phyloP scores from a whole-genome alignment of 2,113 vertebrate genomes.

The Zosterops borbonicus region DNA sequence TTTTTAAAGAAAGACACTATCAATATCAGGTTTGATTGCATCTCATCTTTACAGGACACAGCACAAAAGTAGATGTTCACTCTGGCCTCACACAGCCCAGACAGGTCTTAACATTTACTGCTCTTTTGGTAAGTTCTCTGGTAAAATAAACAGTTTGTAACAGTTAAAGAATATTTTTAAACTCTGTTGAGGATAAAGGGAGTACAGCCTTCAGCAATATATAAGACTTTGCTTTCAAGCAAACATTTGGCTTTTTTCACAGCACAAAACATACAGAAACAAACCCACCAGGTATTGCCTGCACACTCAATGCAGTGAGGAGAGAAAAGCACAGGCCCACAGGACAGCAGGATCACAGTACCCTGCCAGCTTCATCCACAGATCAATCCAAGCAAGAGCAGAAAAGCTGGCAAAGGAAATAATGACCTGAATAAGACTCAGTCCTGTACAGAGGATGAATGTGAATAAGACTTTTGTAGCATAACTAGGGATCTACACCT shows the following conservation, averaged over 20 bases:
- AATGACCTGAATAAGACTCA: neutral
- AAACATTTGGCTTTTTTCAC: neutral
- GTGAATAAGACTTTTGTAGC: neutral
- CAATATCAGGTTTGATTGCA: neutral
- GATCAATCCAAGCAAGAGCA: neutral
- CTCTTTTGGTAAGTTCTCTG: neutral
- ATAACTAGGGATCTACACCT: neutral
- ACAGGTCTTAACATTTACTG: neutral
- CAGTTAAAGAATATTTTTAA: neutral
- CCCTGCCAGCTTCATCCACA: neutral
- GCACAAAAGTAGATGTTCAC: neutral
- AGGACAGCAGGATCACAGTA: neutral
- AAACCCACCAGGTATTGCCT: neutral
- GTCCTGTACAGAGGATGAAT: neutral
- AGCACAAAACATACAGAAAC: neutral
- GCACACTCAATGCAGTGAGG: rapidly evolving
- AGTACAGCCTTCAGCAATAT: neutral
- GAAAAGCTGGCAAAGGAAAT: neutral
- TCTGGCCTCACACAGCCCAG: neutral
- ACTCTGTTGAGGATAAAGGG: neutral
- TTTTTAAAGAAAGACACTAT: neutral
- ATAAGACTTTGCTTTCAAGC: neutral
- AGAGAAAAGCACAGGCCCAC: neutral
- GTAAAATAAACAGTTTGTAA: neutral
- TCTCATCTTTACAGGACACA: neutral